Percentiles rank a stretch among this genome's conserved stretches.
These are phyloP conservation scores for Anagrus nilaparvatae DNA, from an alignment of 1,140 invertebrate species.

Conservation along the genomic window DNA sequence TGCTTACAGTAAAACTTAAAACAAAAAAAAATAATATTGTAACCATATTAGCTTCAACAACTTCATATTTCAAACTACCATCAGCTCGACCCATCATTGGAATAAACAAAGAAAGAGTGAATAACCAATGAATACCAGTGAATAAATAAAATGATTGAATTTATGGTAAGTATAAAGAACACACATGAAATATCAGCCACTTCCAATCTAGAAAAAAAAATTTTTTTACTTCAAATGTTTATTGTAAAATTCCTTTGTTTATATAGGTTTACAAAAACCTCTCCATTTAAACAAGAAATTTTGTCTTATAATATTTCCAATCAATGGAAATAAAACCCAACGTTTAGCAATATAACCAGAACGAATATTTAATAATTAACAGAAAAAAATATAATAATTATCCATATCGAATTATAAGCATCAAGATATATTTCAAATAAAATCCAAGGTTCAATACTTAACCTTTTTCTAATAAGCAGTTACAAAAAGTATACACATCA, in stretches of 20 bases:
- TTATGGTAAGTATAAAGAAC: constrained; percentile 50
- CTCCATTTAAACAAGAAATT: constrained; percentile 41
- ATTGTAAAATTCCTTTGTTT: background rate
- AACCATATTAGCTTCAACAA: constrained; percentile 51
- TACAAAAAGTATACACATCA: constrained; percentile 32
- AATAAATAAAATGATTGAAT: constrained; percentile 60
- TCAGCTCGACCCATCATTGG: constrained; percentile 78
- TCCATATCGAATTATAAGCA: constrained; percentile 52
- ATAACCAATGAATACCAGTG: no score
- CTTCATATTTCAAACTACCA: constrained; percentile 58
- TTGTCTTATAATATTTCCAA: constrained; percentile 43
- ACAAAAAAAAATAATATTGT: constrained; percentile 46
- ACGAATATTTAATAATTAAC: constrained; percentile 47
- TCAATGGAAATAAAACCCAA: constrained; percentile 50
- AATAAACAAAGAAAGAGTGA: constrained; percentile 59
- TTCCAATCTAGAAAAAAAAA: constrained; percentile 43
- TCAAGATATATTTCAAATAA: constrained; percentile 53
- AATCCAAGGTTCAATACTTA: constrained; percentile 34
- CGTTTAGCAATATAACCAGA: constrained; percentile 58
- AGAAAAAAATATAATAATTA: constrained; percentile 42
- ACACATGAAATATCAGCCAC: constrained; percentile 48
- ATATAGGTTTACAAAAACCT: constrained; percentile 25
- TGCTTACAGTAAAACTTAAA: constrained; percentile 45
- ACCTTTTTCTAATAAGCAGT: constrained; percentile 31
- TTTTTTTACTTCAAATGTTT: background rate